Evolutionary conservation across 2,113 vertebrate genomes (phyloP).

Genomic region (Pachypanchax playfairii): DNA sequence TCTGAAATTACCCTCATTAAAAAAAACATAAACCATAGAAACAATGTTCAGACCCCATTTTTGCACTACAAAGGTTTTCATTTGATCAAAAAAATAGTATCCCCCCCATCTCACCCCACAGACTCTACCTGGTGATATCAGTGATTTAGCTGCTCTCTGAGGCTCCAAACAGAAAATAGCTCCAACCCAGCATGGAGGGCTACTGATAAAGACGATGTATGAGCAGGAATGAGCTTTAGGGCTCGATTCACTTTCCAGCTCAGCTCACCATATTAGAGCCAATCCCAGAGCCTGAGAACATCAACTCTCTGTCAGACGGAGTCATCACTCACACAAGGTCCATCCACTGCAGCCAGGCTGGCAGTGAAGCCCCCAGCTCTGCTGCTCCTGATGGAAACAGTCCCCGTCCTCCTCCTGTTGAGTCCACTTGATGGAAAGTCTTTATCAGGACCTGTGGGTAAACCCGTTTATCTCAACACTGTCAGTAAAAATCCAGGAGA

Average conservation of each 20-base stretch:
- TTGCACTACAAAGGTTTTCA: too few relatives aligned
- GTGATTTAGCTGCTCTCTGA: constrained; percentile 46
- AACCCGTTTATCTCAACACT: constrained; percentile 30
- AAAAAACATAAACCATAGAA: too few relatives aligned
- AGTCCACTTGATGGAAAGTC: constrained; percentile 48
- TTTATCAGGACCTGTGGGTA: constrained; percentile 21
- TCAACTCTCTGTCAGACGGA: constrained; percentile 43
- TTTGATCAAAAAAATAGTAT: too few relatives aligned
- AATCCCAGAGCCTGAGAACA: constrained; percentile 44
- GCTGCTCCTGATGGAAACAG: constrained; percentile 30
- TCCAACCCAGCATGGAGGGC: constrained; percentile 10
- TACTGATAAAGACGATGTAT: constrained; percentile 61
- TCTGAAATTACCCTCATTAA: too few relatives aligned
- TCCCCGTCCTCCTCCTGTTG: constrained; percentile 7
- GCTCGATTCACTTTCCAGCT: constrained; percentile 24
- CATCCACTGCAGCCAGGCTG: constrained; percentile 18
- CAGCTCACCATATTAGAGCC: constrained; percentile 48
- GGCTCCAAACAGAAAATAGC: not conserved
- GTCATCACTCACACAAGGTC: constrained; percentile 57
- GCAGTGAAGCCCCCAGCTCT: constrained; percentile 37
- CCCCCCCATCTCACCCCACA: not conserved
- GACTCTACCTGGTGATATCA: constrained; percentile 17
- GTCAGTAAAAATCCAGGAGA: not conserved
- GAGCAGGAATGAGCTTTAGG: constrained; percentile 30
- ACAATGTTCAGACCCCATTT: too few relatives aligned